Percentiles rank a stretch among this genome's conserved stretches.
Conservation (phyloP, 2,888 invertebrate genomes). For the Lamellibrachia columna region DNA sequence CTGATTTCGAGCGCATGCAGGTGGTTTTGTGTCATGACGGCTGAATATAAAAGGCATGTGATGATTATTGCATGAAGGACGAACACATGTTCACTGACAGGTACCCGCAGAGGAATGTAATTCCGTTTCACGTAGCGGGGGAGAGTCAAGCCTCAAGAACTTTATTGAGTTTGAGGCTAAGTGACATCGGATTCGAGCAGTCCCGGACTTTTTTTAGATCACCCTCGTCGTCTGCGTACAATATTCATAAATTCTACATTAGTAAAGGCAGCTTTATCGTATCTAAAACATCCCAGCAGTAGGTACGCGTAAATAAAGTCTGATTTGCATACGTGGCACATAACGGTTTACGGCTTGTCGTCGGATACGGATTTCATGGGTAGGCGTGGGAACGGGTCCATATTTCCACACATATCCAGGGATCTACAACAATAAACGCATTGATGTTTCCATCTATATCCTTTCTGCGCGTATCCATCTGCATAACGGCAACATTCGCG, state of each 20-base stretch:
- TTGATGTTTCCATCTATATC: not conserved
- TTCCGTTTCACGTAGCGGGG: too few species aligned
- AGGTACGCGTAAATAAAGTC: not conserved
- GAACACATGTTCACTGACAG: too few species aligned
- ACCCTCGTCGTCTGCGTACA: too few species aligned
- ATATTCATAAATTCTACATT: not conserved
- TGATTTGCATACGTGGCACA: not conserved
- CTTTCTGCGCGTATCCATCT: not conserved
- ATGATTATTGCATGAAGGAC: too few species aligned
- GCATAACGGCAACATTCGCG: not conserved
- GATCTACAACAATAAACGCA: not conserved
- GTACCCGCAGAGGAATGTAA: too few species aligned
- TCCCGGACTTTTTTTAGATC: too few species aligned
- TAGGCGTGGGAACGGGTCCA: not conserved
- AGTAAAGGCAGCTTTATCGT: not conserved
- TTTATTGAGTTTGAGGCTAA: too few species aligned
- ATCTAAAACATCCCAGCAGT: not conserved
- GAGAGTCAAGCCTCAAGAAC: too few species aligned
- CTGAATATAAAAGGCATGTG: too few species aligned
- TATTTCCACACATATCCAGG: not conserved
- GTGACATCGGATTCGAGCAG: too few species aligned
- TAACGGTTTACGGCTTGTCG: not conserved
- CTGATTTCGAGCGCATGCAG: too few species aligned
- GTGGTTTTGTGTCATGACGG: too few species aligned
- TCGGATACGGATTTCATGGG: not conserved